These are phyloP conservation scores for Cardiocondyla obscurior DNA, from an alignment of 1,140 invertebrate genomes.

Conservation along the genomic window DNA sequence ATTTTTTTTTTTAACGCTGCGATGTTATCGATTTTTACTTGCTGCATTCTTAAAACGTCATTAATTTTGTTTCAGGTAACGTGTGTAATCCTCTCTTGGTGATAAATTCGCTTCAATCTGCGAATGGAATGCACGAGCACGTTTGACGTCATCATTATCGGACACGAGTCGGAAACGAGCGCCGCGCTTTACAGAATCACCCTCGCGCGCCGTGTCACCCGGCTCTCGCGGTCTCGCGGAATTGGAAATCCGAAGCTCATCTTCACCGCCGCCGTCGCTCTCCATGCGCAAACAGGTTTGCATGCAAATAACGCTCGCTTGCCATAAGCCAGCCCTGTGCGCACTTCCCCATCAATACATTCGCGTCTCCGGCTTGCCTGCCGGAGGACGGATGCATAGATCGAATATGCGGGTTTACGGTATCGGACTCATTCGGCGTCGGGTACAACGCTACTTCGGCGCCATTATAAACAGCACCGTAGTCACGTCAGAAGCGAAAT, in stretches of 20 bases:
- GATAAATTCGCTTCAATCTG: slow-evolving; percentile 5
- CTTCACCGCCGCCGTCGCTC: slow-evolving; percentile 8
- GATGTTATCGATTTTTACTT: no score
- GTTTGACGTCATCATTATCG: slow-evolving; percentile 24
- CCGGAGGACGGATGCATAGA: background rate
- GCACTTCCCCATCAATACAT: slow-evolving; percentile 39
- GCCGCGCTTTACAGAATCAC: background rate
- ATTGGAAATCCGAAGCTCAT: slow-evolving; percentile 65
- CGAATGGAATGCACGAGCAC: slow-evolving; percentile 8
- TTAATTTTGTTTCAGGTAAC: background rate
- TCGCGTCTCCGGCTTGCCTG: slow-evolving; percentile 6
- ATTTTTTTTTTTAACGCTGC: background rate
- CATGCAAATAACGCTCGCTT: slow-evolving; percentile 67
- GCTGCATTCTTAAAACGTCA: background rate
- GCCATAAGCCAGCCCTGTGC: slow-evolving; percentile 59
- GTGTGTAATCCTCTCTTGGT: background rate
- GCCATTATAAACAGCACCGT: background rate
- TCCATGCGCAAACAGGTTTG: slow-evolving; percentile 64
- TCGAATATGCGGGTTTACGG: slow-evolving; percentile 36
- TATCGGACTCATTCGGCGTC: background rate
- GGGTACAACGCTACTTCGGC: background rate
- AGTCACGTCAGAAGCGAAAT: background rate
- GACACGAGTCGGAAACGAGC: slow-evolving; percentile 11
- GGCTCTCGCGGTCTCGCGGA: slow-evolving; percentile 50
- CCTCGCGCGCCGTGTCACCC: slow-evolving; percentile 13